Conservation (phyloP, 2,113 vertebrate species). For the Salvator merianae region DNA sequence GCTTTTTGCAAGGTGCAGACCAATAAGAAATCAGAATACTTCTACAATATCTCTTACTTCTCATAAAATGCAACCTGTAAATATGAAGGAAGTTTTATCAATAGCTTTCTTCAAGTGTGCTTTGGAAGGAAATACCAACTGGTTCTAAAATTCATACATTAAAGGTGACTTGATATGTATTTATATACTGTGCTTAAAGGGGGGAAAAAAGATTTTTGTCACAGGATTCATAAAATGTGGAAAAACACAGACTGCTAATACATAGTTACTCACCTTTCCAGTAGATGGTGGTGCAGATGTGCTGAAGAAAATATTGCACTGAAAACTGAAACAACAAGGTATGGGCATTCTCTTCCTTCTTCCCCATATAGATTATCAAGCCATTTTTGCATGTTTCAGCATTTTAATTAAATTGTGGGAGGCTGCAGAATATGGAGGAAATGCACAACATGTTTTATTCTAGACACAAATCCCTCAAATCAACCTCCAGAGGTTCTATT, state of each 20-base stretch:
- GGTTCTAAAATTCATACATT: neutral
- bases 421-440: conserved; percentile 6
- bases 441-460: conserved; percentile 13
- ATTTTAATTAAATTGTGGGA: conserved; percentile 48
- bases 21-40: neutral
- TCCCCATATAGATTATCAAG: conserved; percentile 43
- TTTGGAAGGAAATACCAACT: neutral
- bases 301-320: conserved; percentile 59
- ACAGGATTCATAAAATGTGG: conserved; percentile 20
- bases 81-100: neutral
- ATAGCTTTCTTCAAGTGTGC: neutral
- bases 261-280: conserved; percentile 76
- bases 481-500: conserved; percentile 36
- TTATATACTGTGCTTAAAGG: conserved; percentile 1
- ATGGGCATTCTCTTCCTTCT: conserved; percentile 11
- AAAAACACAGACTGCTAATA: conserved; percentile 49
- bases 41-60: conserved; percentile 31
- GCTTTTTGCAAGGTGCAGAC: too few relatives aligned
- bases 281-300: conserved; percentile 81
- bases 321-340: conserved; percentile 46
- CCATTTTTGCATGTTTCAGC: conserved; percentile 32
- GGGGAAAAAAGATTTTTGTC: conserved; percentile 14
- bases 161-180: neutral
- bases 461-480: conserved; percentile 36
- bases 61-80: neutral